A percentile compares a stretch with the other conserved stretches of the same genome.
phyloP scores from a whole-genome alignment of 2,113 vertebrate species.

The Coturnix japonica region DNA sequence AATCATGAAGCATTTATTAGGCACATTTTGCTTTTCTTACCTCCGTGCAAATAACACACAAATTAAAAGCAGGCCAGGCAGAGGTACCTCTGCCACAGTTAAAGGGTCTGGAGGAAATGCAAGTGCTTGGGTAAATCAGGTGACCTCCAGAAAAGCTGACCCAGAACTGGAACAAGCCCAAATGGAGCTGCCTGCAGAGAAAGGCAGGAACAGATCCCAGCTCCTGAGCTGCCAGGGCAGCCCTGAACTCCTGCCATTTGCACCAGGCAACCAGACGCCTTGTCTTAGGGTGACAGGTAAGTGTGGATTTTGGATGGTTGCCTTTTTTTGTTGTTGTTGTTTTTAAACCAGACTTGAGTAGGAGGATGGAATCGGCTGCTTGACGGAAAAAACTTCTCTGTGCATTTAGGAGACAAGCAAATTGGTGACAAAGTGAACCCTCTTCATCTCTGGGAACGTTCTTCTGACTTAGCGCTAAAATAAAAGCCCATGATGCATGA shows the following conservation, averaged over 20 bases:
- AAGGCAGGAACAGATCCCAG: background rate
- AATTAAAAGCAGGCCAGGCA: background rate
- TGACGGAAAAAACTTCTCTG: background rate
- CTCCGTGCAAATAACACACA: background rate
- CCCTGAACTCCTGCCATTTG: rapidly evolving
- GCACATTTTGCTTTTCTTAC: constrained; percentile 1
- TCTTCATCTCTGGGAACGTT: constrained; percentile 25
- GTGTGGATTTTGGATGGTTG: background rate
- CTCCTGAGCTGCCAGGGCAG: background rate
- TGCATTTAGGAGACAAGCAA: constrained; percentile 49
- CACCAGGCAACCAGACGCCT: background rate
- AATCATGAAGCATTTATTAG: constrained; percentile 5
- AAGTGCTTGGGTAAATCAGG: background rate
- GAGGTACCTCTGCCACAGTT: rapidly evolving
- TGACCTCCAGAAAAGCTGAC: background rate
- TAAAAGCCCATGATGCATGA: background rate
- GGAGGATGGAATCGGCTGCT: constrained; percentile 21
- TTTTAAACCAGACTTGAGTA: background rate
- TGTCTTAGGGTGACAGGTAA: constrained; percentile 1
- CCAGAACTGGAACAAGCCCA: background rate
- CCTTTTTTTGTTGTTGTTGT: background rate
- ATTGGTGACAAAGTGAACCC: constrained; percentile 38
- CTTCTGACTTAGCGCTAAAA: constrained; percentile 11
- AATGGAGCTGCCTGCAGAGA: background rate
- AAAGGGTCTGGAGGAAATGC: constrained; percentile 20